Base-by-base conservation (phyloP, 2,888 invertebrate species). In the Rhingia rostrata region DNA sequence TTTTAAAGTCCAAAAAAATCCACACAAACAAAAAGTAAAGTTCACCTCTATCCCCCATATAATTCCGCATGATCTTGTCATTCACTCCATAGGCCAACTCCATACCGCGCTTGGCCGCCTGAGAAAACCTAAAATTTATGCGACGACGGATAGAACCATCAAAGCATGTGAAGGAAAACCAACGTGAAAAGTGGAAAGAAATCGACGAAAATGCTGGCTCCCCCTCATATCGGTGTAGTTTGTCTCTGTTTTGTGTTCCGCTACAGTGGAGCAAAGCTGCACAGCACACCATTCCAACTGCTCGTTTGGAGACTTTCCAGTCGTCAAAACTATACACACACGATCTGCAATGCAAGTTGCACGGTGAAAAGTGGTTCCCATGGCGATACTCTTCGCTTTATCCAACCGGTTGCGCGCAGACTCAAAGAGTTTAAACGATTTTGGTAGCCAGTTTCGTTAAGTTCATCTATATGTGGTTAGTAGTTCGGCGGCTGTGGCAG, bases 31-130 rank as follows among this genome's bases (percentile, higher is more conserved):
- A 72, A 39, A 56, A 58, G 51, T 51, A 37, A 58, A 39, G 49
- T 61, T 64, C 78, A 72, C 79, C 66, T 66, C 72, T 66, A 66
- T 66, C 49, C 78, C 70, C 35, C 61, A 53, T 60, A 61, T 67
- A 58, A 83, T 67, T 73, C 73, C 63, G 53, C 63, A 74, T 73
- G 83, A 78, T 83, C 83, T 78, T 83, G 78, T 83, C 83, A 78
- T 74, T 78, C 73, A 79, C 45, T 69, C 10, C 41, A 12, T 49
- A 12, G 49, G 51, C 7, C 54, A 58, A 45, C 22, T 33, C n/a
- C 6, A 41, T 6, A 54, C n/a, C 35, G 63, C 4, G 33, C 30
- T 43, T n/a, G 10, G 41, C 43, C 41, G 54, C 6, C 51, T 63
- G 78, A 83, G 73, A 79, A 73, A 78, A 61, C 78, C 78, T 60